Evolutionary conservation across 2,888 invertebrate species (phyloP).

Genomic region (Drosophila affinis): DNA sequence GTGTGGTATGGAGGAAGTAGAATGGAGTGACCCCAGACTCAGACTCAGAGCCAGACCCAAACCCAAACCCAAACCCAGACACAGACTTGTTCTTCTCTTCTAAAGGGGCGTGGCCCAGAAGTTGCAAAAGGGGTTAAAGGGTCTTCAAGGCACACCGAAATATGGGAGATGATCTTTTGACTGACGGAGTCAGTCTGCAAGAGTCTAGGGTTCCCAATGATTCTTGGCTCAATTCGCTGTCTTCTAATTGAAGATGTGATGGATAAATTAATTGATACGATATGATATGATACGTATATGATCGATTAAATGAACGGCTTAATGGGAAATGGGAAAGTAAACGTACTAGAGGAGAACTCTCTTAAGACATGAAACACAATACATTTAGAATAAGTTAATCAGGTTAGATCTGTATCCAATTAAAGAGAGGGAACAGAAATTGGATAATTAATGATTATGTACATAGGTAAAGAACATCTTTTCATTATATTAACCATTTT

Average conservation of each 20-base stretch:
- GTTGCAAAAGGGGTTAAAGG: constrained; percentile 55
- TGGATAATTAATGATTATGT: neutral
- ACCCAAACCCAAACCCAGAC: constrained; percentile 23
- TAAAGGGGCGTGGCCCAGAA: constrained; percentile 55
- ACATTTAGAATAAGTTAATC: neutral
- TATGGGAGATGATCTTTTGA: constrained; percentile 20
- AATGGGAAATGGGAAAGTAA: neutral
- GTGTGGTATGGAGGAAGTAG: constrained; percentile 37
- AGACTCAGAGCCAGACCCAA: constrained; percentile 36
- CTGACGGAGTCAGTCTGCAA: constrained; percentile 1
- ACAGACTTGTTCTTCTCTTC: constrained; percentile 44
- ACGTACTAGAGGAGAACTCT: too few species aligned
- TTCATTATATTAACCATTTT: too few species aligned
- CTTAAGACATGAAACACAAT: neutral
- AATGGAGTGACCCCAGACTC: constrained; percentile 42
- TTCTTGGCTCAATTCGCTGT: constrained; percentile 3
- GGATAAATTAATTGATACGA: constrained; percentile 42
- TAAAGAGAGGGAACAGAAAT: neutral
- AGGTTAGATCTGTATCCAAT: neutral
- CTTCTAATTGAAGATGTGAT: constrained; percentile 46
- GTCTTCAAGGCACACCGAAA: constrained; percentile 8
- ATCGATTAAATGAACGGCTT: constrained; percentile 26
- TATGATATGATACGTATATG: constrained; percentile 16
- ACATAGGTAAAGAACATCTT: too few species aligned
- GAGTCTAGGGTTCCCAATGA: constrained; percentile 13